These are phyloP conservation scores for Hybognathus amarus DNA, from an alignment of 2,797 vertebrate genomes.

Conservation along the genomic window DNA sequence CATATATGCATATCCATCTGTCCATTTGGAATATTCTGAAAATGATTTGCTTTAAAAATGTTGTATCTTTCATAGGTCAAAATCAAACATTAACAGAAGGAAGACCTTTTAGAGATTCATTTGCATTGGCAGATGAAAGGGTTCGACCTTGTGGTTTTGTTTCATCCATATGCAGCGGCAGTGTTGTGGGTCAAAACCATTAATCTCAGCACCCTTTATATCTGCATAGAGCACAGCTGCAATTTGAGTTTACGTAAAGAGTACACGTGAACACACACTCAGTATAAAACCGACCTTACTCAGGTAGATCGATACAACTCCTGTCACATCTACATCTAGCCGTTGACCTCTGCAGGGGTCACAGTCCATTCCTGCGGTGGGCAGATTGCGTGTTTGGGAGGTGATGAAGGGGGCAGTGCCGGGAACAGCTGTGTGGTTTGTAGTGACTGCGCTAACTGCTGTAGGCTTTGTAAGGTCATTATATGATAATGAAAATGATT, in stretches of 20 bases:
- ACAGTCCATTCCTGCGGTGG: slow-evolving; percentile 34
- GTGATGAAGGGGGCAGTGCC: slow-evolving; percentile 71
- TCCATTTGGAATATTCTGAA: slow-evolving; percentile 5
- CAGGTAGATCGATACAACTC: slow-evolving; percentile 56
- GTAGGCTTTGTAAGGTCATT: slow-evolving; percentile 92
- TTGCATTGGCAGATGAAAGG: slow-evolving; percentile 42
- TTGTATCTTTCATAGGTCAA: slow-evolving; percentile 18
- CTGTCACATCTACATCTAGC: slow-evolving; percentile 66
- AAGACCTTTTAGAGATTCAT: slow-evolving; percentile 20
- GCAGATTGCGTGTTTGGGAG: slow-evolving; percentile 50
- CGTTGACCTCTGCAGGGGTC: slow-evolving; percentile 73
- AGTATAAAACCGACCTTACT: slow-evolving; percentile 5
- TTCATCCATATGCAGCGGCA: slow-evolving; percentile 35
- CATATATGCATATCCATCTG: slow-evolving; percentile 29
- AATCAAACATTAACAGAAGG: slow-evolving; percentile 28
- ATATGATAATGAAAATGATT: slow-evolving; percentile 99
- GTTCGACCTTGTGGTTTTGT: slow-evolving; percentile 36
- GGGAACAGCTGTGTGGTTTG: slow-evolving; percentile 89
- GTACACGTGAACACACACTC: slow-evolving; percentile 12
- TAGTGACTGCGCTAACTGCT: slow-evolving; percentile 83
- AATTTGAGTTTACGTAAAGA: slow-evolving; percentile 27
- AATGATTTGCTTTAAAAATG: slow-evolving; percentile 9
- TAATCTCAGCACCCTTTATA: slow-evolving; percentile 25
- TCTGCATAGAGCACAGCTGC: slow-evolving; percentile 39
- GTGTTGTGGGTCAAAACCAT: slow-evolving; percentile 34